Conservation (phyloP, 1,140 invertebrate species). For the Nasonia vitripennis region DNA sequence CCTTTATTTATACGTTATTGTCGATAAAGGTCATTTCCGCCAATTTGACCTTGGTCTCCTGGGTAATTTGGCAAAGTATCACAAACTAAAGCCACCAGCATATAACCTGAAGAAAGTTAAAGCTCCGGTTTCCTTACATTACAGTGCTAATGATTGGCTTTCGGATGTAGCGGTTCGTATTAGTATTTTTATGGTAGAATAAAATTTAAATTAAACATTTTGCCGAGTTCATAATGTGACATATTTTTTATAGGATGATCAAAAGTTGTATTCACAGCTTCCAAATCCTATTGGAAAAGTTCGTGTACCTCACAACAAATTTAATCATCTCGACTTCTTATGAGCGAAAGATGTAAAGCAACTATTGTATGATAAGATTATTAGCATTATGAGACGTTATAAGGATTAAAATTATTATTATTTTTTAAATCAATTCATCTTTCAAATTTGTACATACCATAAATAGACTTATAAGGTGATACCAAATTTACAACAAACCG, state of each 20-base stretch:
- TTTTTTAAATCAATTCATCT: too few species aligned
- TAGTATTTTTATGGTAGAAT: background rate
- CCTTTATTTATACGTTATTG: background rate
- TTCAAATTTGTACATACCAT: too few species aligned
- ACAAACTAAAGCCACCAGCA: conserved; percentile 73
- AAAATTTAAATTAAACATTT: background rate
- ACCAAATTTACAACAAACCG: too few species aligned
- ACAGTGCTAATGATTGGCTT: conserved; percentile 78
- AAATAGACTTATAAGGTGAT: too few species aligned
- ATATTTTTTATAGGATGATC: conserved; percentile 63
- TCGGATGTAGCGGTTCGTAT: conserved; percentile 64
- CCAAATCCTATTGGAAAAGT: conserved; percentile 75
- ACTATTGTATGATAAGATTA: conserved; percentile 77
- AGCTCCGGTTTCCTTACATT: conserved; percentile 78
- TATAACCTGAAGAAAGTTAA: conserved; percentile 77
- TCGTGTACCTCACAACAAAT: conserved; percentile 75
- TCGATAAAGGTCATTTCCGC: conserved; percentile 57
- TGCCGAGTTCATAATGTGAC: background rate
- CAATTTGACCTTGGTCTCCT: conserved; percentile 74
- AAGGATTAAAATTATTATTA: background rate
- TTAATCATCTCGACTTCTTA: conserved; percentile 82
- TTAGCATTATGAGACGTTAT: conserved; percentile 72
- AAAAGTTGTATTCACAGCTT: conserved; percentile 69
- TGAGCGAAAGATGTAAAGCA: conserved; percentile 79
- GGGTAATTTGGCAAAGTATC: conserved; percentile 76